Conservation (phyloP, 2,797 vertebrate species). For the Falco peregrinus region DNA sequence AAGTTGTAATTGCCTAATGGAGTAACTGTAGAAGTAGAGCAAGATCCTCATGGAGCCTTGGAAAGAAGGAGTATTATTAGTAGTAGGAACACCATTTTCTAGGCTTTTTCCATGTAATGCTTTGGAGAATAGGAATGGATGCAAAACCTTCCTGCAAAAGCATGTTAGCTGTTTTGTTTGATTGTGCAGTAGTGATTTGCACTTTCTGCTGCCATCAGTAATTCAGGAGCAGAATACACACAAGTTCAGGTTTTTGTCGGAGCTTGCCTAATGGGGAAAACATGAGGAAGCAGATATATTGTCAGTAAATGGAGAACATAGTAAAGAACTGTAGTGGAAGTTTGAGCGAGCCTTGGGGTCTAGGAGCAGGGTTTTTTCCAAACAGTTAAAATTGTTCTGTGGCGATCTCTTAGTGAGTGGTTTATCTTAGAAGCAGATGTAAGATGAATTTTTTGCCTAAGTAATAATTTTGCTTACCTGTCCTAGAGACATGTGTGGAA, state of each 20-base stretch:
- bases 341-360: not conserved
- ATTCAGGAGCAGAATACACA: not conserved
- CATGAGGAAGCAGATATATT: not conserved
- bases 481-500: not conserved
- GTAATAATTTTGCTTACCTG: not conserved
- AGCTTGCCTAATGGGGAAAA: not conserved
- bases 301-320: not conserved
- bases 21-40: not conserved
- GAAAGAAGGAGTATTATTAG: not conserved
- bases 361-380: not conserved
- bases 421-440: not conserved
- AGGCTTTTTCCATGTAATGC: fast-evolving
- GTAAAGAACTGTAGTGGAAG: not conserved
- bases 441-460: not conserved
- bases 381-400: not conserved
- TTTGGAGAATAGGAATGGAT: not conserved
- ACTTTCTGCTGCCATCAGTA: not conserved
- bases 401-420: not conserved
- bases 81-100: not conserved
- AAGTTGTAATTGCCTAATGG: not conserved
- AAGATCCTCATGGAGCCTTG: not conserved
- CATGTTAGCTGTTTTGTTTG: not conserved
- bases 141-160: not conserved
- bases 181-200: not conserved
- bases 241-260: not conserved